A percentile compares a stretch with the other conserved stretches of the same genome.
Evolutionary conservation across 2,888 invertebrate genomes (phyloP).

Genomic region (Julus scanicus): DNA sequence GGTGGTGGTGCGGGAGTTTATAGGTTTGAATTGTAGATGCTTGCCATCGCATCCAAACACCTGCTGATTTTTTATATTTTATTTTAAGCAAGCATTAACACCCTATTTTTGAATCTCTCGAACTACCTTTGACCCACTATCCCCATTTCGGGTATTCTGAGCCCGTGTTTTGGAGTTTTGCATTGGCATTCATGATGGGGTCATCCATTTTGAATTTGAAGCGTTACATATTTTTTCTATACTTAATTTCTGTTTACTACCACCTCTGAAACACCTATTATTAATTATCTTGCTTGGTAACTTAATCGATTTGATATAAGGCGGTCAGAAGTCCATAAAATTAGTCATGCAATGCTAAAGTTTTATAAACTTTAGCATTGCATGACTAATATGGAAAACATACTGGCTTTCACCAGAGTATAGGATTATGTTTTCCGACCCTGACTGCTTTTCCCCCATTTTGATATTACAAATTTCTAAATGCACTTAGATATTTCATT

Average conservation of each 20-base stretch:
- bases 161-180: not conserved
- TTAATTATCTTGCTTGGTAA: not conserved
- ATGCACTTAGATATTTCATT: too few species aligned
- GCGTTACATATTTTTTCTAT: not conserved
- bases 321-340: not conserved
- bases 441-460: too few species aligned
- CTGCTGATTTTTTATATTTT: constrained; percentile 1
- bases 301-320: not conserved
- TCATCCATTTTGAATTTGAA: not conserved
- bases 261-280: too few species aligned
- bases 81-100: constrained; percentile 25
- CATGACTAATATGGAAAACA: too few species aligned
- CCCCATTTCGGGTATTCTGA: not conserved
- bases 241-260: not conserved
- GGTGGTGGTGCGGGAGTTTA: not conserved
- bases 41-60: not conserved
- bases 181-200: not conserved
- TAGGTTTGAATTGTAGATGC: not conserved
- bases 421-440: too few species aligned
- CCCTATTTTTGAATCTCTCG: constrained; percentile 40
- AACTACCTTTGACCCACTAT: constrained; percentile 38
- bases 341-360: too few species aligned
- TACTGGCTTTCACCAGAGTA: too few species aligned
- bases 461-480: too few species aligned
- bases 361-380: too few species aligned